phyloP scores from a whole-genome alignment of 2,888 invertebrate species.

The Tachina grossa region DNA sequence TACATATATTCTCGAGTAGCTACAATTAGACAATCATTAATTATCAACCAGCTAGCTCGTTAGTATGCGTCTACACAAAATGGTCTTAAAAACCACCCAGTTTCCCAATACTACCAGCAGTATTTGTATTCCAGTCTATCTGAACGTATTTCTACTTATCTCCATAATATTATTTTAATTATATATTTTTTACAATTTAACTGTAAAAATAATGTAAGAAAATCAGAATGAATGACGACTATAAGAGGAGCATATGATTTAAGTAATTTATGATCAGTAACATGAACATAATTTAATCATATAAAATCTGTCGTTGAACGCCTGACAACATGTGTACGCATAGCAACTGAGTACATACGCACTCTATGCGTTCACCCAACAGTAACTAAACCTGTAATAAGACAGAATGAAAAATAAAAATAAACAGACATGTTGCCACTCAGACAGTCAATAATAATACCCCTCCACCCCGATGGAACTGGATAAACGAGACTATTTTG shows the following conservation, averaged over 20 bases:
- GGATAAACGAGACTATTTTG: conserved; percentile 77
- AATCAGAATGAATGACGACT: conserved; percentile 17
- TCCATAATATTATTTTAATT: conserved; percentile 57
- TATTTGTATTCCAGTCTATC: conserved; percentile 3
- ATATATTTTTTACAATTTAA: conserved; percentile 41
- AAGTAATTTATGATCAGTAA: conserved; percentile 60
- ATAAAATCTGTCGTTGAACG: conserved; percentile 63
- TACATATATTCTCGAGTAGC: conserved; percentile 2
- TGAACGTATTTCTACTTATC: neutral
- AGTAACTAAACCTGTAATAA: conserved; percentile 16
- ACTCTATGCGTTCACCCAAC: conserved; percentile 14
- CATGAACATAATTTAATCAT: conserved; percentile 65
- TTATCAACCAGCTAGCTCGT: neutral
- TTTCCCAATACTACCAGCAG: neutral
- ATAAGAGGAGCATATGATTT: conserved; percentile 33
- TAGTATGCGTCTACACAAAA: too few relatives aligned
- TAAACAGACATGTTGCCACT: neutral
- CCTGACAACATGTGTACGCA: conserved; percentile 57
- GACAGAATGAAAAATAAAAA: neutral
- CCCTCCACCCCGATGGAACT: conserved; percentile 43
- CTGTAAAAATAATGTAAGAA: conserved; percentile 45
- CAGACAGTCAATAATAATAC: conserved; percentile 1
- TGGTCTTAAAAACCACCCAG: conserved; percentile 16
- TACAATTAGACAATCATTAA: conserved; percentile 36
- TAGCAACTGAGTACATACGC: conserved; percentile 31